Conservation (phyloP, 2,797 vertebrate species). For the Thaleichthys pacificus region DNA sequence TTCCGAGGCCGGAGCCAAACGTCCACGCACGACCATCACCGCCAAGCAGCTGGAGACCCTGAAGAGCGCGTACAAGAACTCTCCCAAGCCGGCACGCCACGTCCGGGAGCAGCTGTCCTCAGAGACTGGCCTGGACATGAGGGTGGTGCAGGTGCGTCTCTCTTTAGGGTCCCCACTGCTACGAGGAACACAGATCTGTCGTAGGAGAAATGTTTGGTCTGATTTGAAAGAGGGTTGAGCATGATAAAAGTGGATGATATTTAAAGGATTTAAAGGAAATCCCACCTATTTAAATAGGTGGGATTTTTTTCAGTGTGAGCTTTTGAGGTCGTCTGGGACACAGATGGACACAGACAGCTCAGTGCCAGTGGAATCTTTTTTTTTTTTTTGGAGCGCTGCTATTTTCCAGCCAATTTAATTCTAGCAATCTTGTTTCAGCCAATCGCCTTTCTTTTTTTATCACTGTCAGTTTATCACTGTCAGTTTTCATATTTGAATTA, state of each 20-base stretch:
- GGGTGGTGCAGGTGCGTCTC: constrained; percentile 90
- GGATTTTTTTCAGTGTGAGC: no score
- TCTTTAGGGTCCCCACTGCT: background rate
- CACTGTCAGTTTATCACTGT: no score
- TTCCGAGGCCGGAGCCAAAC: constrained; percentile 93
- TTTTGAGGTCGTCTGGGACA: no score
- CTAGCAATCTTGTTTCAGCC: no score
- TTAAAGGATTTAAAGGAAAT: no score
- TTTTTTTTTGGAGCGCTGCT: no score
- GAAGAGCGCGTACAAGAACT: constrained; percentile 98
- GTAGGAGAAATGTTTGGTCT: background rate
- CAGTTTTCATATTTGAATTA: no score
- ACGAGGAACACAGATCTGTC: background rate
- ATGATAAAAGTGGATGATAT: background rate
- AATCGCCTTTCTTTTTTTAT: no score
- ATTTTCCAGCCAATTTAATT: no score
- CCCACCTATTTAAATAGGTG: no score
- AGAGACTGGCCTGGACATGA: constrained; percentile 96
- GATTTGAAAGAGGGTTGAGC: background rate
- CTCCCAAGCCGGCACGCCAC: constrained; percentile 92
- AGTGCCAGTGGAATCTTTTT: no score
- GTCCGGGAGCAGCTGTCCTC: constrained; percentile 97
- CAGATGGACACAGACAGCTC: no score
- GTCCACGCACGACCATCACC: constrained; percentile 95
- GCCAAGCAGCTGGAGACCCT: constrained; percentile 97